Evolutionary conservation across 2,797 vertebrate genomes (phyloP), one percentile per base, ranked within the genome.

Genomic region (Phataginus tetradactyla): DNA sequence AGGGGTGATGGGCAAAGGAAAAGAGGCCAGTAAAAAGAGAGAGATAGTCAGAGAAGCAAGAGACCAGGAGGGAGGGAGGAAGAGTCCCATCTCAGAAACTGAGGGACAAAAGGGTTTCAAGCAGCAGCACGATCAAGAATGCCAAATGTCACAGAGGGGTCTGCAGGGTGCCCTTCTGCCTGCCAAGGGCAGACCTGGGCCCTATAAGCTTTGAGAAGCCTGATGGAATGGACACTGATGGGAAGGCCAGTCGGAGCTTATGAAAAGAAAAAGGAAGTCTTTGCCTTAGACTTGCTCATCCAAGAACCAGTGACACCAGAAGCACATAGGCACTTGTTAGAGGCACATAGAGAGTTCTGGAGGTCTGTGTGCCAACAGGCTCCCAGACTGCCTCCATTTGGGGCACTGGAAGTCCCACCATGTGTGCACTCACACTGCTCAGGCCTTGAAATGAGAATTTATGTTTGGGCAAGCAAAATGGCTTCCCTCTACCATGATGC

Each of bases 371-470:
- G 32, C 18, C 53, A 69, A 83, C 59, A n/a, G 39, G 17, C 80
- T 79, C 55, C 80, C 34, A 32, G 37, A 83, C 20, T 32, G 49
- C 23, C 61, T 74, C 69, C 66, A 49, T 32, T 15, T 20, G 3
- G 20, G 23, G 25, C 55, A 66, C 0, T 0, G 1, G 74, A 79
- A 63, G 37, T 23, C 68, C 72, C 23, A n/a, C 63, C 61, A 39
- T 7, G 15, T 10, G 68, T 7, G 25, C 29, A 51, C n/a, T 72
- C 95, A 72, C 68, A 78, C 27, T 51, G 63, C 94, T 80, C 11
- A 66, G 77, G 75, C 63, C 21, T 80, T 87, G 68, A 91, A 39
- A 32, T 74, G 63, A 89, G 77, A 89, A 89, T 80, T 91, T 79
- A 53, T 79, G 66, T 90, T n/a, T 45, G 7, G 77, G 34, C 20